Evolutionary conservation across 2,888 invertebrate genomes (phyloP).

Genomic region (Macrosoma leucophasiata): DNA sequence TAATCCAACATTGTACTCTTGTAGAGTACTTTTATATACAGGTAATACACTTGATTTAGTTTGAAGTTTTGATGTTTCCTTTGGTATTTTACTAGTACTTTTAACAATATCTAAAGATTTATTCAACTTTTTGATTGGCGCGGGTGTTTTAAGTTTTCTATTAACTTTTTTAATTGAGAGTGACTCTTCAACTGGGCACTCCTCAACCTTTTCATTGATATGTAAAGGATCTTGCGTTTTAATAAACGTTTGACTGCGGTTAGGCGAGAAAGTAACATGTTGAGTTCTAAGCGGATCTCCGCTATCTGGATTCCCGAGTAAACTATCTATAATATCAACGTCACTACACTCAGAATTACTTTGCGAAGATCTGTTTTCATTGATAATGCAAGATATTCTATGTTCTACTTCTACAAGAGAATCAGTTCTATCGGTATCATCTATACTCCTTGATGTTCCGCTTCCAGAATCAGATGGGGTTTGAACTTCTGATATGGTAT

Average conservation of each 20-base stretch:
- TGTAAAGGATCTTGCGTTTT: constrained; percentile 38
- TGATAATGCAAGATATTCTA: constrained; percentile 67
- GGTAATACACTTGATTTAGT: constrained; percentile 57
- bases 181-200: constrained; percentile 30
- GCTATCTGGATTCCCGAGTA: constrained; percentile 47
- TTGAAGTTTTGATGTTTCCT: constrained; percentile 39
- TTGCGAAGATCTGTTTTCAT: constrained; percentile 65
- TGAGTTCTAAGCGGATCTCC: constrained; percentile 35
- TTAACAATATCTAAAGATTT: constrained; percentile 53
- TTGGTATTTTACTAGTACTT: constrained; percentile 37
- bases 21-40: constrained; percentile 52
- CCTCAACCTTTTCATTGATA: constrained; percentile 35
- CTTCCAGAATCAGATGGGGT: constrained; percentile 65
- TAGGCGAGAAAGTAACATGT: constrained; percentile 42
- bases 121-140: constrained; percentile 51
- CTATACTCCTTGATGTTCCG: constrained; percentile 54
- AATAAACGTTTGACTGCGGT: constrained; percentile 58
- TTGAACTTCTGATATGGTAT: constrained; percentile 53
- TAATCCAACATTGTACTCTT: constrained; percentile 41
- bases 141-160: constrained; percentile 48
- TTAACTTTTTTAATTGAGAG: constrained; percentile 48
- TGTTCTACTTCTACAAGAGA: constrained; percentile 62
- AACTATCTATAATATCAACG: constrained; percentile 55
- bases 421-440: constrained; percentile 53
- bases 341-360: constrained; percentile 68